Evolutionary conservation across 1,140 invertebrate genomes (phyloP), one percentile per base, ranked within the genome.

Genomic region (Armadillidium nasatum): DNA sequence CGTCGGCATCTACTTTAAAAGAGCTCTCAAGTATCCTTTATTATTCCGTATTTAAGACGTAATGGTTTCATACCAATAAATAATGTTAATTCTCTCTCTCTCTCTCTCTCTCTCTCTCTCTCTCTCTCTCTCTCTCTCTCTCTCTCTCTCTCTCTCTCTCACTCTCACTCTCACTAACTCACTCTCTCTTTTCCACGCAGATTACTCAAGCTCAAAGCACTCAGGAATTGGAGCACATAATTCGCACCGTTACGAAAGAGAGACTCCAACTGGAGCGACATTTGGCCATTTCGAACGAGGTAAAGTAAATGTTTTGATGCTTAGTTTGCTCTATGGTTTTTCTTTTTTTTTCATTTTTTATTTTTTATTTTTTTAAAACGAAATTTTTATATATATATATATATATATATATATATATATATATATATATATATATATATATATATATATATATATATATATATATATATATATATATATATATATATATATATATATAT

Each of bases 221-320:
- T 33, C 43, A 76, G 21, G 82, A 82, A 60, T 67, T 82, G 66
- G 82, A 82, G 67, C 77, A 78, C 23, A 80, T 82, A 19, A 78
- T 87, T 13, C 69, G 80, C 6, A 81, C 73, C 83, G 82, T 83
- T 83, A 83, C 85, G 80, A 87, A 86, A 72, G 87, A 87, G 75
- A 78, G 85, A 73, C 80, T 87, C n/a, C 84, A 84, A 73, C 82
- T 87, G 76, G 87, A 87, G 78, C 83, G 85, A 74, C 85, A 84
- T 76, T 79, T 84, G 22, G 81, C 82, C 13, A 82, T 81, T 19
- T 82, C 83, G 22, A 83, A 79, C 44, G 82, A 84, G 75, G 80
- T 81, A 66, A 76, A 33, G 33, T 33, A 6, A 33, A 33, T 33
- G 33, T 33, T 33, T 33, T 33, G 33, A 33, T 33, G 33, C 33